These are phyloP conservation scores for Augiades crinisus DNA, from an alignment of 2,888 invertebrate species.

Conservation along the genomic window DNA sequence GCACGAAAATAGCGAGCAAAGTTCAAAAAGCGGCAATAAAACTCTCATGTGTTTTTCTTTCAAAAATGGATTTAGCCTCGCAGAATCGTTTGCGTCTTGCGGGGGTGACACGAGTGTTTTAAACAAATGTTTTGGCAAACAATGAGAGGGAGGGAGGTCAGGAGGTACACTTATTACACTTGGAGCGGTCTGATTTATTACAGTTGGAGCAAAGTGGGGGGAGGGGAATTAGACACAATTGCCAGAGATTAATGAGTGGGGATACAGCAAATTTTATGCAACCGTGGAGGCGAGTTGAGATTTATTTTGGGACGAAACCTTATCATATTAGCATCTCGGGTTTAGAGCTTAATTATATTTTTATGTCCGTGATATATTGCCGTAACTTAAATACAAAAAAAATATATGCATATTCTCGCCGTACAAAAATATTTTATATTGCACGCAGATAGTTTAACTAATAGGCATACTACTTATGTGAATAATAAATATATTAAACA, in stretches of 20 bases:
- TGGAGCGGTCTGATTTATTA: slow-evolving; percentile 55
- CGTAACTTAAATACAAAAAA: no score
- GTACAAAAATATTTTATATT: no score
- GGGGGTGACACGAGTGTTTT: slow-evolving; percentile 23
- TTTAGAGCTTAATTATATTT: slow-evolving; percentile 2
- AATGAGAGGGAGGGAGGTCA: slow-evolving; percentile 35
- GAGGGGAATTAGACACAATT: slow-evolving; percentile 64
- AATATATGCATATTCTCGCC: no score
- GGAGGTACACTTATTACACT: slow-evolving; percentile 16
- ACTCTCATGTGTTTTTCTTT: slow-evolving; percentile 16
- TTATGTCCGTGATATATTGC: neutral
- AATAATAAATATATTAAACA: no score
- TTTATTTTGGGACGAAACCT: slow-evolving; percentile 39
- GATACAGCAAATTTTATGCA: slow-evolving; percentile 60
- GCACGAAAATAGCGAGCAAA: neutral
- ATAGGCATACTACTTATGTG: no score
- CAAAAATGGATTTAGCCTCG: slow-evolving; percentile 6
- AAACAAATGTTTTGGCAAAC: slow-evolving; percentile 36
- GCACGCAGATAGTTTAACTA: no score
- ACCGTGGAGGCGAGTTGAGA: slow-evolving; percentile 43
- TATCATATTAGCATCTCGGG: neutral
- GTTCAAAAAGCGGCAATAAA: slow-evolving; percentile 11
- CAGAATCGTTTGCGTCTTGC: neutral
- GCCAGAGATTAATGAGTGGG: slow-evolving; percentile 62
- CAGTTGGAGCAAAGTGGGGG: slow-evolving; percentile 49